Conservation (phyloP, 2,888 invertebrate species). For the Cosmopolites sordidus region DNA sequence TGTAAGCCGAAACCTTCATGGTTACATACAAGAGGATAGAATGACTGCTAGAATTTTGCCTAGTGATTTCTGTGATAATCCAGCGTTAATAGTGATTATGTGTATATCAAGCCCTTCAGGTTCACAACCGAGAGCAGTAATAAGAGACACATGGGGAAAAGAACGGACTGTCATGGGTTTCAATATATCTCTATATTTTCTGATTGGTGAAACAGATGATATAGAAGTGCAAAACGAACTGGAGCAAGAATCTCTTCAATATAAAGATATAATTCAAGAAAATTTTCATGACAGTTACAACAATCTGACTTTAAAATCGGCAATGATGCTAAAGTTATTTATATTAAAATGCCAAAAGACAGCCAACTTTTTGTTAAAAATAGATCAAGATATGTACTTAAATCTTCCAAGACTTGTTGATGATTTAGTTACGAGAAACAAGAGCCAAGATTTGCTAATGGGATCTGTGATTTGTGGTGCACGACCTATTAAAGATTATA, state of each 20-base stretch:
- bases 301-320: slow-evolving; percentile 80
- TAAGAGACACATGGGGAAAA: slow-evolving; percentile 68
- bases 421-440: slow-evolving; percentile 33
- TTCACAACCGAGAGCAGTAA: slow-evolving; percentile 61
- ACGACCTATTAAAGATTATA: slow-evolving; percentile 66
- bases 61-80: slow-evolving; percentile 34
- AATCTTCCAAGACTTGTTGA: slow-evolving; percentile 52
- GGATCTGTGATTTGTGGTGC: slow-evolving; percentile 78
- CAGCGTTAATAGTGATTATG: slow-evolving; percentile 55
- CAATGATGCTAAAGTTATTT: slow-evolving; percentile 81
- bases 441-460: slow-evolving; percentile 54
- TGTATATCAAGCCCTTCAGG: slow-evolving; percentile 72
- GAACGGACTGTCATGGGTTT: slow-evolving; percentile 33
- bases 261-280: slow-evolving; percentile 78
- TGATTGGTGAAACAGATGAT: slow-evolving; percentile 57
- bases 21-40: slow-evolving; percentile 56
- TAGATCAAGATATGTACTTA: slow-evolving; percentile 83
- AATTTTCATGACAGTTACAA: slow-evolving; percentile 80
- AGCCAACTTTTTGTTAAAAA: slow-evolving; percentile 67
- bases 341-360: slow-evolving; percentile 59
- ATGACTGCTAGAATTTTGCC: slow-evolving; percentile 33
- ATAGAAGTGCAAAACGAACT: background rate
- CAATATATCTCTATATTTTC: slow-evolving; percentile 32
- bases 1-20: slow-evolving; percentile 65
- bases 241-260: slow-evolving; percentile 40